These are phyloP conservation scores for Leptinotarsa peninsularis DNA, from an alignment of 2,888 invertebrate genomes.

Conservation along the genomic window DNA sequence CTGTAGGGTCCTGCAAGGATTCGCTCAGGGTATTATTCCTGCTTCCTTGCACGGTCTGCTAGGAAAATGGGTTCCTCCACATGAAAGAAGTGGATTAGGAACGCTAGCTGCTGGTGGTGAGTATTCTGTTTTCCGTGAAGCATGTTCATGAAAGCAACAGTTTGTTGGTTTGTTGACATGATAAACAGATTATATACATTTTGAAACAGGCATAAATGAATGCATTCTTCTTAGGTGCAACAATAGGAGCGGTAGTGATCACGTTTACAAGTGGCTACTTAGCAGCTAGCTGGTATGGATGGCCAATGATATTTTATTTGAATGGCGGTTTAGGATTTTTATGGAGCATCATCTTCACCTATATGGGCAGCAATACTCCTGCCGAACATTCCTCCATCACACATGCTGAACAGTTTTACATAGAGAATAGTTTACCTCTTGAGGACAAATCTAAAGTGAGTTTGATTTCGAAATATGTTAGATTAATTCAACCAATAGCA, in stretches of 20 bases:
- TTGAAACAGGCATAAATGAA: neutral
- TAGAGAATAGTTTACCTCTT: constrained; percentile 66
- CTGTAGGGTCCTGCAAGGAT: constrained; percentile 79
- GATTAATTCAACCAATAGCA: neutral
- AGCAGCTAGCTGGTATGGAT: constrained; percentile 76
- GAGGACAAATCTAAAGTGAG: neutral
- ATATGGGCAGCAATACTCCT: constrained; percentile 77
- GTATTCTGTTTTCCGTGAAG: neutral
- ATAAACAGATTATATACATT: neutral
- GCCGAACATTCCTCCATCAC: constrained; percentile 72
- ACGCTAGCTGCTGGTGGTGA: constrained; percentile 74
- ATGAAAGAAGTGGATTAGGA: constrained; percentile 77
- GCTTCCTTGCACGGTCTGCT: constrained; percentile 79
- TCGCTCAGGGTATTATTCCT: constrained; percentile 80
- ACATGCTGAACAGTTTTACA: constrained; percentile 74
- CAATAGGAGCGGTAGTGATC: constrained; percentile 83
- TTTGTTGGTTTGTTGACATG: neutral
- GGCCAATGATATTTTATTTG: constrained; percentile 84
- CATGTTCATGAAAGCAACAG: neutral
- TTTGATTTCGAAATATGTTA: neutral
- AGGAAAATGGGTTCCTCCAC: constrained; percentile 81
- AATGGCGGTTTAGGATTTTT: constrained; percentile 74
- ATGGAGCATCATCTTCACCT: constrained; percentile 73
- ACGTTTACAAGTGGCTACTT: constrained; percentile 79
- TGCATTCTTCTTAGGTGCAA: constrained; percentile 41